Base-by-base conservation (phyloP, 1,140 invertebrate genomes). In the Leptopilina clavipes region DNA sequence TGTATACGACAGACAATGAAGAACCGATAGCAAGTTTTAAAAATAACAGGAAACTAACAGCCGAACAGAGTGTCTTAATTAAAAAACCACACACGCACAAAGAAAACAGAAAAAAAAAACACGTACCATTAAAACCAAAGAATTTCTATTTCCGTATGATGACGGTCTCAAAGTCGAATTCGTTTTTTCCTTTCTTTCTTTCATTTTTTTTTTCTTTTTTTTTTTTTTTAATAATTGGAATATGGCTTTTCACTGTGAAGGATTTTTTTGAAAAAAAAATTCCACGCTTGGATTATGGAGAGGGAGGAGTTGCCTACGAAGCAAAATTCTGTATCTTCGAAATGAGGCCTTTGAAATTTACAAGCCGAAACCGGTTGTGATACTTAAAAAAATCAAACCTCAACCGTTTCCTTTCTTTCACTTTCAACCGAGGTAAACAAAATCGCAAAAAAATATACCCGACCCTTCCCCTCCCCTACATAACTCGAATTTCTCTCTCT, bases 361-460 rank as follows among this genome's bases (percentile, higher is more conserved):
- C 22, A 31, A 65, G 59, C 59, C 59, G 59, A 65, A 65, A 65
- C 59, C 59, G 59, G 59, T 65, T 65, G 25, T 7, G 19, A 14
- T 37, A 65, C 59, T 65, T 40, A 54, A 65, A 65, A 65, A 65
- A 65, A 65, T 65, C 59, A 65, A 65, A 65, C 59, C 14, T 25
- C 22, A n/a, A 65, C 59, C 59, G 59, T 22, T 65, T 31, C 59
- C 59, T 65, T 65, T 65, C 25, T 65, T 65, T 65, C 59, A 65
- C 59, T 65, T 65, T 65, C 59, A 65, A 65, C 22, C 59, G 25
- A 65, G 22, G 59, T 65, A 65, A 65, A 65, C 59, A 65, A 65
- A 52, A 52, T 52, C 48, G 12, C 48, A 52, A 17, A 17, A 17
- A 17, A 52, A 52, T 17, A 52, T 17, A 52, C n/a, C 14, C 48